Conservation (phyloP, 2,113 vertebrate genomes). For the Dicaeum eximium region DNA sequence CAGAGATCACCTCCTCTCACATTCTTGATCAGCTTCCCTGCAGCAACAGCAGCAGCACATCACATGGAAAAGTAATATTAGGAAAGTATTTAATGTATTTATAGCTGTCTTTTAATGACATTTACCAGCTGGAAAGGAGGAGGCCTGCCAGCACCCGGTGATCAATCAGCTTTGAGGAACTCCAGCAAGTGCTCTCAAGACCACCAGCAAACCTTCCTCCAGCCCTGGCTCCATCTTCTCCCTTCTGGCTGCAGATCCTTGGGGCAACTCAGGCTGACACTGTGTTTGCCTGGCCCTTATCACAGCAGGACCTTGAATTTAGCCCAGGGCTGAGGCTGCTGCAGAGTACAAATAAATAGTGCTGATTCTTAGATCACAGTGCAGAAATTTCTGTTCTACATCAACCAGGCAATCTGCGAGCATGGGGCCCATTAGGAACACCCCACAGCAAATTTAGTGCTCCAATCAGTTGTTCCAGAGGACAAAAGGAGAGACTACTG, state of each 20-base stretch:
- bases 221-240: not conserved
- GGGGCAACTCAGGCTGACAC: slow-evolving; percentile 9
- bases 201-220: slow-evolving; percentile 46
- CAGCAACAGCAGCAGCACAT: slow-evolving; percentile 46
- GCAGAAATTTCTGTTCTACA: slow-evolving; percentile 32
- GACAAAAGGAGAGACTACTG: not conserved
- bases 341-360: slow-evolving; percentile 20
- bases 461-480: not conserved
- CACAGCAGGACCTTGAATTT: slow-evolving; percentile 22
- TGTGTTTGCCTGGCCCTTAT: slow-evolving; percentile 33
- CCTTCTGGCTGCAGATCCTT: not conserved
- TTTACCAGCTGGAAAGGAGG: slow-evolving; percentile 60
- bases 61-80: slow-evolving; percentile 57
- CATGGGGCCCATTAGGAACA: slow-evolving; percentile 5
- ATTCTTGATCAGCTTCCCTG: slow-evolving; percentile 50
- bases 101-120: slow-evolving; percentile 64
- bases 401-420: slow-evolving; percentile 29
- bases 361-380: not conserved
- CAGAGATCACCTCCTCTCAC: slow-evolving; percentile 33
- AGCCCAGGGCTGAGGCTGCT: not conserved
- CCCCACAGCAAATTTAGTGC: not conserved
- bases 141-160: slow-evolving; percentile 1
- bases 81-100: slow-evolving; percentile 65
- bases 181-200: slow-evolving; percentile 47
- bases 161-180: slow-evolving; percentile 59